A percentile compares a stretch with the other conserved stretches of the same genome.
Evolutionary conservation across 2,888 invertebrate species (phyloP).

Genomic region (Aphidius colemani): DNA sequence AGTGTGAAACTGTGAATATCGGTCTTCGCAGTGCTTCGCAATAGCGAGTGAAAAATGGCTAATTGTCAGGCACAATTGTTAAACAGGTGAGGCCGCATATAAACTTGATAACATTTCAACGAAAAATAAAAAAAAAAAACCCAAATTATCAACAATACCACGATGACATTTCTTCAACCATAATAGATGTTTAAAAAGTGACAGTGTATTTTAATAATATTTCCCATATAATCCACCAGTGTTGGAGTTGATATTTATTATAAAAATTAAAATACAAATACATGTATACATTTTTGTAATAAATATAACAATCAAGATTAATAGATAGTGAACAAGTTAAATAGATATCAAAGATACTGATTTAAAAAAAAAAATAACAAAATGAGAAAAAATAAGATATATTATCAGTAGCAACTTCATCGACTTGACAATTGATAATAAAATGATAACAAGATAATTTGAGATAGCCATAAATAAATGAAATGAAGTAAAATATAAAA

Average conservation of each 20-base stretch:
- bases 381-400: not conserved
- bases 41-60: conserved; percentile 54
- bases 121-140: too few species aligned
- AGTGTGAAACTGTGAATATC: conserved; percentile 31
- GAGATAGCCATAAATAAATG: not conserved
- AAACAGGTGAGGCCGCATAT: conserved; percentile 51
- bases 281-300: too few species aligned
- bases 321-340: not conserved
- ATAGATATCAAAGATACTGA: not conserved
- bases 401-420: too few species aligned
- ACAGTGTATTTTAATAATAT: conserved; percentile 1
- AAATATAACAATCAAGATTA: too few species aligned
- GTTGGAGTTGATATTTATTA: too few species aligned
- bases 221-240: too few species aligned
- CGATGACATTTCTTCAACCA: conserved; percentile 25
- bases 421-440: too few species aligned
- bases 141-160: conserved; percentile 5
- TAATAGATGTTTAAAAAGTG: not conserved
- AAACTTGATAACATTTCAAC: conserved; percentile 23
- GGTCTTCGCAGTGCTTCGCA: conserved; percentile 26
- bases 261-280: too few species aligned
- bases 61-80: conserved; percentile 54
- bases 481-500: not conserved
- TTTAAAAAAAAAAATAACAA: not conserved
- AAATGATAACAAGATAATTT: too few species aligned